These are phyloP conservation scores for Embiotoca jacksoni DNA, from an alignment of 2,113 vertebrate genomes.

Conservation along the genomic window DNA sequence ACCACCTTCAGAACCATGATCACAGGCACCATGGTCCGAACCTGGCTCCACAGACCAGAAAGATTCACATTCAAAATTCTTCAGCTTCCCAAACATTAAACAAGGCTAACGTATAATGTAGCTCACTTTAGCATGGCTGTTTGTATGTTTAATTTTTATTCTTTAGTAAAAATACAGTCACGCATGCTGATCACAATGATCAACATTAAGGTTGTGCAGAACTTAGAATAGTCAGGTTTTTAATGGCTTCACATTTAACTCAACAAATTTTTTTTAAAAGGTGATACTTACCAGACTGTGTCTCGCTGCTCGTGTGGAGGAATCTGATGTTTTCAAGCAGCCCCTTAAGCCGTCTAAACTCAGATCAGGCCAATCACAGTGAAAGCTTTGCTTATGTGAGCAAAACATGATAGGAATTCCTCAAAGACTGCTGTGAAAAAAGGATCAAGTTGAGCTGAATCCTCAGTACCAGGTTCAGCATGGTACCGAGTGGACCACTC, in stretches of 20 bases:
- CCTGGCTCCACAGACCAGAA: not conserved
- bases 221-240: not conserved
- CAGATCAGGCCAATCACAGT: conserved; percentile 55
- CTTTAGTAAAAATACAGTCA: not conserved
- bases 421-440: conserved; percentile 41
- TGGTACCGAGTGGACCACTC: conserved; percentile 31
- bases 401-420: conserved; percentile 53
- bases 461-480: conserved; percentile 49
- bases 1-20: conserved; percentile 54
- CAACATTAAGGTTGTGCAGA: too few species aligned
- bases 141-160: too few species aligned
- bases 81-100: not conserved
- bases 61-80: not conserved
- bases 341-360: conserved; percentile 58
- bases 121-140: too few species aligned
- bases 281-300: conserved; percentile 58
- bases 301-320: conserved; percentile 33
- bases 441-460: conserved; percentile 49
- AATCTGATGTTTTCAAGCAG: conserved; percentile 57
- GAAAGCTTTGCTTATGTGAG: conserved; percentile 60
- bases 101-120: not conserved
- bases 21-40: conserved; percentile 51
- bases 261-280: conserved; percentile 1
- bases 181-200: too few species aligned
- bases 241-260: not conserved